Conservation (phyloP, 1,140 invertebrate species). For the Bombus fervidus region DNA sequence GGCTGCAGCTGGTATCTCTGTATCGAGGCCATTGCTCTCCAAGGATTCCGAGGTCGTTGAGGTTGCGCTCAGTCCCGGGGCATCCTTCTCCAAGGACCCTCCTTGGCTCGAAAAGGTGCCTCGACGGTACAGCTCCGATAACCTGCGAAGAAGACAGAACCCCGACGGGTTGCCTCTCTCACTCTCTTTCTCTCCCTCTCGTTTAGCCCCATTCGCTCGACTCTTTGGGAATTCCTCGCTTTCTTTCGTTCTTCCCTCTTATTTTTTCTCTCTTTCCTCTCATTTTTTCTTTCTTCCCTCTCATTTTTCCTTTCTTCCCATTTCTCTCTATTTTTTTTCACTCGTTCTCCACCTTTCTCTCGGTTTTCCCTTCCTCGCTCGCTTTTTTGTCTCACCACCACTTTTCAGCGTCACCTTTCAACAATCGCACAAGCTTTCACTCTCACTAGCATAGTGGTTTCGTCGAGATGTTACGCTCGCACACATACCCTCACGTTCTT, state of each 20-base stretch:
- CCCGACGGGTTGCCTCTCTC: constrained; percentile 65
- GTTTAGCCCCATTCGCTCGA: constrained; percentile 41
- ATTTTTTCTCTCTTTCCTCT: neutral
- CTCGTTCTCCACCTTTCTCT: neutral
- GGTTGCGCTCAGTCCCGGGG: constrained; percentile 32
- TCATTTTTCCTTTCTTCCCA: too few species aligned
- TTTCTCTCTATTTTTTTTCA: constrained; percentile 32
- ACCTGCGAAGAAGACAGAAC: constrained; percentile 78
- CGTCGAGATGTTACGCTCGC: neutral
- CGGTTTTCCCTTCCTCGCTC: constrained; percentile 34
- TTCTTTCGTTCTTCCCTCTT: constrained; percentile 44
- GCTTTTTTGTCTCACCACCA: neutral
- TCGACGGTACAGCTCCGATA: constrained; percentile 65
- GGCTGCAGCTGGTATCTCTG: constrained; percentile 66
- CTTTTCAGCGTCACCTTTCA: neutral
- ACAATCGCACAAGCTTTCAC: neutral
- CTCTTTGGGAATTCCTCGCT: constrained; percentile 33
- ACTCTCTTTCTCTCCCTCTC: constrained; percentile 49
- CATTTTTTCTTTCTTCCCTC: constrained; percentile 13
- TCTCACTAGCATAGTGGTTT: neutral
- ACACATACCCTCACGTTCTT: neutral
- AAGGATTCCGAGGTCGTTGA: constrained; percentile 76
- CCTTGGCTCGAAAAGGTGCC: constrained; percentile 61
- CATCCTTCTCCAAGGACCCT: constrained; percentile 53
- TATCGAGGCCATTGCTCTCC: constrained; percentile 73